Conservation (phyloP, 2,888 invertebrate genomes). For the Caenorhabditis angaria region DNA sequence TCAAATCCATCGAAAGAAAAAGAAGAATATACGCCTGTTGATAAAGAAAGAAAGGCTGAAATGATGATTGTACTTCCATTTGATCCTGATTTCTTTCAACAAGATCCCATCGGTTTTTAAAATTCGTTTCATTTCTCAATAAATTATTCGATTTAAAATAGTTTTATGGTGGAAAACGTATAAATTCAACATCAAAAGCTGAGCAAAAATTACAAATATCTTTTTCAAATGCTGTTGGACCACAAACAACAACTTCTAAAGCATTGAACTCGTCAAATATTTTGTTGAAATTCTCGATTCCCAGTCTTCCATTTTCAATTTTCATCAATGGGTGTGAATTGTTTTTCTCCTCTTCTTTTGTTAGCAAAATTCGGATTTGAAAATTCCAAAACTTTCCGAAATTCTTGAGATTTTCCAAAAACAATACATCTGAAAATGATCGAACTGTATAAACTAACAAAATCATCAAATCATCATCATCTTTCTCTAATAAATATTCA, state of each 20-base stretch:
- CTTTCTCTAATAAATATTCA: slow-evolving; percentile 6
- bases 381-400: slow-evolving; percentile 33
- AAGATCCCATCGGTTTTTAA: slow-evolving; percentile 33
- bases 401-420: slow-evolving; percentile 6
- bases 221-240: slow-evolving; percentile 6
- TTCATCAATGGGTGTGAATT: slow-evolving; percentile 6
- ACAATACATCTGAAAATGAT: slow-evolving; percentile 18
- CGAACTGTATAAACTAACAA: slow-evolving; percentile 22
- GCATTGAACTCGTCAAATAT: background rate
- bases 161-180: slow-evolving; percentile 12
- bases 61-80: slow-evolving; percentile 19
- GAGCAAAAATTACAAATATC: slow-evolving; percentile 1
- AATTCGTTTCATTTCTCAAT: slow-evolving; percentile 1
- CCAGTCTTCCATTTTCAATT: background rate
- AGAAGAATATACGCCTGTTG: slow-evolving; percentile 16
- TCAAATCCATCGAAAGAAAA: slow-evolving; percentile 6
- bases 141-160: background rate
- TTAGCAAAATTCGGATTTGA: background rate
- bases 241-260: slow-evolving; percentile 6
- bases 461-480: slow-evolving; percentile 10
- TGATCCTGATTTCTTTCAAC: slow-evolving; percentile 31
- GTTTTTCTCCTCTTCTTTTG: background rate
- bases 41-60: slow-evolving; percentile 7
- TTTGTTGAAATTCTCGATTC: background rate
- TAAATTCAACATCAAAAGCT: background rate